Evolutionary conservation across 2,113 vertebrate genomes (phyloP).

Genomic region (Aspidoscelis tigris): DNA sequence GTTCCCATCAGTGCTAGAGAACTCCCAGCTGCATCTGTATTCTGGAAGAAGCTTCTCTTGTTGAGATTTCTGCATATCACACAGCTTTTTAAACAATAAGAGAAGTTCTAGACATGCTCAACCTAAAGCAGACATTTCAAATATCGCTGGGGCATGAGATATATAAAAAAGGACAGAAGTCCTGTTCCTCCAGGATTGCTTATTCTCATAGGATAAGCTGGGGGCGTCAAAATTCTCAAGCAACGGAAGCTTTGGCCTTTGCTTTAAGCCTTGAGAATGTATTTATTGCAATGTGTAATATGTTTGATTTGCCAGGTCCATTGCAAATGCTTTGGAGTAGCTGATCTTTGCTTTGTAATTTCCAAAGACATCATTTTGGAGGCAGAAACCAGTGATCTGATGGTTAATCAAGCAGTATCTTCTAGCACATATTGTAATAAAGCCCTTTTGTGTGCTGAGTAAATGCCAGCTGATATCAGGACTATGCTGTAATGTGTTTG

Average conservation of each 20-base stretch:
- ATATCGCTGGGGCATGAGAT: neutral
- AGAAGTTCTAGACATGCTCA: neutral
- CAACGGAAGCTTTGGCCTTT: neutral
- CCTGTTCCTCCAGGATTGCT: neutral
- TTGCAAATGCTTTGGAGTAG: constrained; percentile 8
- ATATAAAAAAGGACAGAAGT: neutral
- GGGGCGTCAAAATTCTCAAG: neutral
- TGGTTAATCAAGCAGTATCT: constrained; percentile 23
- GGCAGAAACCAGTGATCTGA: neutral
- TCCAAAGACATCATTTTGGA: constrained; percentile 15
- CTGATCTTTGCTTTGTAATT: constrained; percentile 38
- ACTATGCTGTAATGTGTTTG: constrained; percentile 18
- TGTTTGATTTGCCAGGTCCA: neutral
- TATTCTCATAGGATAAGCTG: neutral
- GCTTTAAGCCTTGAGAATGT: neutral
- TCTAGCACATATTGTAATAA: constrained; percentile 11
- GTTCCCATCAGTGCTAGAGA: too few relatives aligned
- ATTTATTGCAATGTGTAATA: neutral
- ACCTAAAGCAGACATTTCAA: neutral
- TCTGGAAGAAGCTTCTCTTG: neutral
- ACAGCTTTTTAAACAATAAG: neutral
- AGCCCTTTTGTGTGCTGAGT: neutral
- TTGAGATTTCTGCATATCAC: neutral
- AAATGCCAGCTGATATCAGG: constrained; percentile 44
- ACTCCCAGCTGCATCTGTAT: neutral